These are phyloP conservation scores for Neomonachus schauinslandi DNA, from an alignment of 2,113 vertebrate species.

Conservation along the genomic window DNA sequence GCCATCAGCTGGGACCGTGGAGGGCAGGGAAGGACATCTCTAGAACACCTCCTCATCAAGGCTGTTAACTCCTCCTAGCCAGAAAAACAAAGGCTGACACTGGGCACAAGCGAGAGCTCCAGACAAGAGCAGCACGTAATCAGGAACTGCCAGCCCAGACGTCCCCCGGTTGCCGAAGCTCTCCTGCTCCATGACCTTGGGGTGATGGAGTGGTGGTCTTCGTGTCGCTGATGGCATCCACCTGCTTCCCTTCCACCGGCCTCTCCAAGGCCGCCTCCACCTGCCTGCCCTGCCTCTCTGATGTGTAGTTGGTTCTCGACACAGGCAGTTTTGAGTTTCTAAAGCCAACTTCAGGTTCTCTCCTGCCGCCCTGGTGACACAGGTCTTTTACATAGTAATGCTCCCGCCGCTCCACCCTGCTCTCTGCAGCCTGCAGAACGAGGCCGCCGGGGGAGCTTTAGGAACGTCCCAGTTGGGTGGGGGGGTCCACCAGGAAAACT, in stretches of 20 bases:
- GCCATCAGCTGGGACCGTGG: neutral
- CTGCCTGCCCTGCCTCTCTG: neutral
- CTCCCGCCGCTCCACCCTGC: neutral
- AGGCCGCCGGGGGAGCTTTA: neutral
- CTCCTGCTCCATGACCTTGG: neutral
- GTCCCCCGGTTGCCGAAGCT: neutral
- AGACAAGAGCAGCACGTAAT: neutral
- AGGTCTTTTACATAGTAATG: neutral
- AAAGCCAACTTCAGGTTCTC: neutral
- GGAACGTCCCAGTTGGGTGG: neutral
- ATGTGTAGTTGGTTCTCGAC: neutral
- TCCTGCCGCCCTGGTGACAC: neutral
- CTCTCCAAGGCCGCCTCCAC: neutral
- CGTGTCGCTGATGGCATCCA: neutral
- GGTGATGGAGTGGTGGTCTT: neutral
- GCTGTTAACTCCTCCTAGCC: neutral
- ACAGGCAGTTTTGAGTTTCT: neutral
- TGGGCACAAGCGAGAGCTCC: neutral
- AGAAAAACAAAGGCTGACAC: neutral
- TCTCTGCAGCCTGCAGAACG: neutral
- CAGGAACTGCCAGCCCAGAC: neutral
- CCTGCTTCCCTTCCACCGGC: neutral
- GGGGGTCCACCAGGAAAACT: neutral
- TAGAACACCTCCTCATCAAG: neutral
- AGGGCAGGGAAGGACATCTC: neutral